Conservation (phyloP, 2,888 invertebrate species). For the Lottia scabra region DNA sequence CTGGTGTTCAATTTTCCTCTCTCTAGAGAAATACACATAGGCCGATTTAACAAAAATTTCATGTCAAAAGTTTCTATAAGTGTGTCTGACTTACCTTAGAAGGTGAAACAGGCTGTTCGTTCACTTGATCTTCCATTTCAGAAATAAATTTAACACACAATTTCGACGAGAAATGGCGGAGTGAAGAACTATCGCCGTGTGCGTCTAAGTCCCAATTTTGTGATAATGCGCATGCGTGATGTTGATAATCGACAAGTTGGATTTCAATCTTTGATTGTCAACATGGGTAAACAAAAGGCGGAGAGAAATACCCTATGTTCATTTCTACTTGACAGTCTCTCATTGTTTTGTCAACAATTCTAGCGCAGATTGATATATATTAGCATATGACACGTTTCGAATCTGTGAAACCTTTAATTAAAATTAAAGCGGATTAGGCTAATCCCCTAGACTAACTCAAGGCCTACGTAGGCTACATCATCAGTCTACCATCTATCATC, state of each 20-base stretch:
- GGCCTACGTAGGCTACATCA: too few relatives aligned
- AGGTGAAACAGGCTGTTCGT: slow-evolving; percentile 26
- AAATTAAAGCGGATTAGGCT: too few relatives aligned
- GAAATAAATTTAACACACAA: slow-evolving; percentile 26
- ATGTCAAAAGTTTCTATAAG: slow-evolving; percentile 18
- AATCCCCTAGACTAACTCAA: too few relatives aligned
- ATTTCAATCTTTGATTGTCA: too few relatives aligned
- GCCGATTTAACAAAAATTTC: background rate
- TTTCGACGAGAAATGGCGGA: slow-evolving; percentile 32
- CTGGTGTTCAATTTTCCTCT: slow-evolving; percentile 10
- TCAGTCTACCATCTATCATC: too few relatives aligned
- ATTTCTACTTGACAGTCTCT: too few relatives aligned
- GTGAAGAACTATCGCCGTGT: slow-evolving; percentile 38
- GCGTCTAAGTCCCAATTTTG: slow-evolving; percentile 54
- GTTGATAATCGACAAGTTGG: background rate
- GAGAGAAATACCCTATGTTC: too few relatives aligned
- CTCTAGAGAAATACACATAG: background rate
- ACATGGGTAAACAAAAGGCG: too few relatives aligned
- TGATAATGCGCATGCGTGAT: slow-evolving; percentile 51
- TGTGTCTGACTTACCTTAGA: slow-evolving; percentile 34
- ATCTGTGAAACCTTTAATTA: too few relatives aligned
- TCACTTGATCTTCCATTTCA: slow-evolving; percentile 37
- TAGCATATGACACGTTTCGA: too few relatives aligned
- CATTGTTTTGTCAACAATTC: too few relatives aligned
- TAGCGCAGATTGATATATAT: too few relatives aligned